Conservation (phyloP, 2,113 vertebrate genomes). For the Catagonus wagneri region DNA sequence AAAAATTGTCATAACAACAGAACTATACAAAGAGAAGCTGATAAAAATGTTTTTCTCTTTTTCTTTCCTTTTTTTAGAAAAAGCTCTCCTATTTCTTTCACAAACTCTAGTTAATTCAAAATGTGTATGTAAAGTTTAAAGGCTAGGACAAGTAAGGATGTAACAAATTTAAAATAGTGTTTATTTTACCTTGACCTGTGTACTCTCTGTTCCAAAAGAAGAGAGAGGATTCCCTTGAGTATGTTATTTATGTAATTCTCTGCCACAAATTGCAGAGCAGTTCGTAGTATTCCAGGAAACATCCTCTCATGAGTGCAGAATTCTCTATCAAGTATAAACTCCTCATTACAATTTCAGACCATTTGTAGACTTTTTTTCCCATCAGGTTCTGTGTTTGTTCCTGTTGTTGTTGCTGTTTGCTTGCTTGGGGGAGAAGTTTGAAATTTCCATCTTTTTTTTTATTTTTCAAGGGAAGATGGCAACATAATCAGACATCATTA, state of each 20-base stretch:
- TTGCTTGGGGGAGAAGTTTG: constrained; percentile 71
- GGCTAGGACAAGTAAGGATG: background rate
- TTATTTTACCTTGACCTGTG: background rate
- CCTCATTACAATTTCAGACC: constrained; percentile 82
- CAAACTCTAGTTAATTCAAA: background rate
- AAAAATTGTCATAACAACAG: background rate
- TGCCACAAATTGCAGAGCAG: background rate
- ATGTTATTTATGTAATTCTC: constrained; percentile 12
- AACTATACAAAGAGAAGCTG: background rate
- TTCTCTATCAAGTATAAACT: constrained; percentile 66
- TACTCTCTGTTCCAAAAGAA: constrained; percentile 29
- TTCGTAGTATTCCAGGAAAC: constrained; percentile 61
- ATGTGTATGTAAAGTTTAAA: constrained; percentile 2
- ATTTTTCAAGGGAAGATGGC: constrained; percentile 75
- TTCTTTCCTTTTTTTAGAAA: background rate
- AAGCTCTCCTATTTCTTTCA: background rate
- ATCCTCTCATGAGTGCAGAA: constrained; percentile 71
- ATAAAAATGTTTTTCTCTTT: background rate
- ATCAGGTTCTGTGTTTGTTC: constrained; percentile 70
- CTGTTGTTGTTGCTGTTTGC: background rate
- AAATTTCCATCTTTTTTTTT: constrained; percentile 81
- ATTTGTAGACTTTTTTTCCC: background rate
- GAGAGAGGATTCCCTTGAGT: background rate
- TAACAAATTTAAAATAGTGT: constrained; percentile 15
- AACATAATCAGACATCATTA: constrained; percentile 85